Evolutionary conservation across 1,140 invertebrate genomes (phyloP).

Genomic region (Aporrectodea caliginosa): DNA sequence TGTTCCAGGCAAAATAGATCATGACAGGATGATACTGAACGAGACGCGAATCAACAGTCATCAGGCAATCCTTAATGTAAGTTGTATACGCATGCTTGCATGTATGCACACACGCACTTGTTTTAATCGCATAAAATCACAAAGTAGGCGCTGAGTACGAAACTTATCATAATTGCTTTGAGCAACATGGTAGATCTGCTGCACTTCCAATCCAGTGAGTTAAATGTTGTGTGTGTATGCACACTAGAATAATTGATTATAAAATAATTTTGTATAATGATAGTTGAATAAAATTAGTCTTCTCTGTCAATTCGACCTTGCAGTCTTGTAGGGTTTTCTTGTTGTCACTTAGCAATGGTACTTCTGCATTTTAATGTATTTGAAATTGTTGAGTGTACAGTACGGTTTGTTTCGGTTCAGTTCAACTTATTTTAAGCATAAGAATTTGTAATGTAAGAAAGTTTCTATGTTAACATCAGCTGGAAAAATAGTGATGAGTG

Average conservation of each 20-base stretch:
- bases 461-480: background rate
- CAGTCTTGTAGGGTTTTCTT: too few species aligned
- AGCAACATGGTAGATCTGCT: too few species aligned
- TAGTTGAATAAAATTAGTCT: too few species aligned
- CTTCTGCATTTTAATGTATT: too few species aligned
- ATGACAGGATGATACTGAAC: background rate
- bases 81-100: background rate
- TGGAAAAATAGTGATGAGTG: background rate
- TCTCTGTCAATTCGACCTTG: too few species aligned
- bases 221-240: background rate
- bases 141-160: too few species aligned
- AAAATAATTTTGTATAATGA: background rate
- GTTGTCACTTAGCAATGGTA: too few species aligned
- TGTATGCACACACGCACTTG: background rate
- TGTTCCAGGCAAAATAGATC: background rate
- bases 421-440: background rate
- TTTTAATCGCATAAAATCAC: background rate
- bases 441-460: background rate
- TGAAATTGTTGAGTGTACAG: too few species aligned
- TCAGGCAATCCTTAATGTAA: background rate
- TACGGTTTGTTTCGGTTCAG: too few species aligned
- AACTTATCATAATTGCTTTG: too few species aligned
- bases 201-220: too few species aligned
- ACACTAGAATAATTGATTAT: background rate
- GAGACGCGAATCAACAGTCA: background rate